phyloP scores from a whole-genome alignment of 2,797 vertebrate species.

The Tadarida brasiliensis region DNA sequence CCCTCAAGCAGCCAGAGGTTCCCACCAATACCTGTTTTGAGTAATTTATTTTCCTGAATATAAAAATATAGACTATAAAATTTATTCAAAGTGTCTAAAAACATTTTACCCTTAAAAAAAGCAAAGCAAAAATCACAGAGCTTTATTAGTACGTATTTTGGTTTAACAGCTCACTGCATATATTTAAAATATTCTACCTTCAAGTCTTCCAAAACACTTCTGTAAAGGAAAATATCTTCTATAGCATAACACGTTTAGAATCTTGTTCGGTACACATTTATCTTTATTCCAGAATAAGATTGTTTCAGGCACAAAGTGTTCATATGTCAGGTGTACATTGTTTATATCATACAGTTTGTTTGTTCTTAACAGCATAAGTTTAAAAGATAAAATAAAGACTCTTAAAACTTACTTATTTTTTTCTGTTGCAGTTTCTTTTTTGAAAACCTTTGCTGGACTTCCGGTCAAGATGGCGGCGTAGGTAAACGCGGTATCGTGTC shows the following conservation, averaged over 20 bases:
- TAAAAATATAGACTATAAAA: background rate
- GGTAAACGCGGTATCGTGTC: no score
- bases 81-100: background rate
- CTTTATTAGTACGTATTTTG: background rate
- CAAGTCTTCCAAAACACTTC: background rate
- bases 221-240: background rate
- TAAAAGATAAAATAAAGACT: constrained; percentile 7
- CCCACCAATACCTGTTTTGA: constrained; percentile 39
- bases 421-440: background rate
- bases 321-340: background rate
- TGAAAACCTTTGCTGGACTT: background rate
- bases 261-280: background rate
- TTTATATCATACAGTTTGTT: background rate
- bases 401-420: background rate
- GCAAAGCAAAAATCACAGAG: background rate
- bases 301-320: background rate
- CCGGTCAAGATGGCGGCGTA: no score
- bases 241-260: background rate
- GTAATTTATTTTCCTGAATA: constrained; percentile 52
- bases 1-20: background rate
- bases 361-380: background rate
- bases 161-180: background rate
- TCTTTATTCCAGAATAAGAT: background rate
- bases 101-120: constrained; percentile 42
- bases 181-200: constrained; percentile 48